Evolutionary conservation across 2,113 vertebrate genomes (phyloP), one percentile per base, ranked within the genome.

Genomic region (Phalacrocorax pelagicus): DNA sequence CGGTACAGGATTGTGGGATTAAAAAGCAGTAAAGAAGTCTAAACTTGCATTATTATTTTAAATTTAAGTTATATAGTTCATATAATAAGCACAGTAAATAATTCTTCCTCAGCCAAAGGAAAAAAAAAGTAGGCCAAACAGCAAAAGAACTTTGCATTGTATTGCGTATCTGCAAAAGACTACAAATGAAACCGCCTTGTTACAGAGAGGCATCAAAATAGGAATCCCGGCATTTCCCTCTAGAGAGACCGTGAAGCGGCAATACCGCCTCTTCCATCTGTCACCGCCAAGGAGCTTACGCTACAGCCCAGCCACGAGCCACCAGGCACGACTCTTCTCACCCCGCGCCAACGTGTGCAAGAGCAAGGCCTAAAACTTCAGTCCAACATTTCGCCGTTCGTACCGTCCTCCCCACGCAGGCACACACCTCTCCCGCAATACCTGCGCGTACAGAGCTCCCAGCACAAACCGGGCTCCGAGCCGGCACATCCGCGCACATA

Each of bases 401-500:
- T 3, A 27, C 46, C 5, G 20, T 8, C 20, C 24, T 8, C 4
- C 59, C 40, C 36, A 6, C 8, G 32, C 29, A 63, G 78, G 3
- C 71, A 16, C 74, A 18, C 15, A 5, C 16, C 75, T 10, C 52
- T 7, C 8, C 34, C 2, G 20, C 0, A 40, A 18, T 0, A 13
- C 8, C 16, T 11, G 47, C 66, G 4, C 0, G 2, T 1, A 18
- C 9, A 15, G 51, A 59, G 73, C 2, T 46, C 49, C 36, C 78
- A 13, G 1, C 0, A 5, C 74, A 34, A 34, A n/a, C 44, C 0
- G 40, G 24, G n/a, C 24, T 16, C 10, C 1, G 23, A 73, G 63
- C 24, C 12, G 3, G 2, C 1, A 11, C 0, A 51, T 2, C 71
- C 75, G 14, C 4, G 3, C 52, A 57, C 47, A 2, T 0, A 10